These are phyloP conservation scores for Cecropterus lyciades DNA, from an alignment of 1,140 invertebrate genomes.

Conservation along the genomic window DNA sequence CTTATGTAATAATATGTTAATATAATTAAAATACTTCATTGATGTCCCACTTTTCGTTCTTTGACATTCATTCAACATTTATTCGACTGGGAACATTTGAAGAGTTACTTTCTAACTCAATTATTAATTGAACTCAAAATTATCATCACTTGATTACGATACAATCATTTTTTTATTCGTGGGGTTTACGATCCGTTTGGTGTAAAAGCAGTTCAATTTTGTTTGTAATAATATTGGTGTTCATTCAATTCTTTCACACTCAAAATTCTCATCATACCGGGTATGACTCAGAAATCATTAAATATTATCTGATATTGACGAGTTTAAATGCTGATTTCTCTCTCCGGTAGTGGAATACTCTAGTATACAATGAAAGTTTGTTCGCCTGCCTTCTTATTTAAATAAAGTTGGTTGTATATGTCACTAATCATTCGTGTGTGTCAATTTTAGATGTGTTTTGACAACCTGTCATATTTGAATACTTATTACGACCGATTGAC, in stretches of 20 bases:
- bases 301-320: too few species aligned
- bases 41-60: slow-evolving; percentile 7
- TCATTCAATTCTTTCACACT: not conserved
- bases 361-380: too few species aligned
- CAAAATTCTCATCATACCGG: not conserved
- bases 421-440: too few species aligned
- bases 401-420: too few species aligned
- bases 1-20: slow-evolving; percentile 18
- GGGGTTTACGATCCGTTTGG: slow-evolving; percentile 8
- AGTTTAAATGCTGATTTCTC: too few species aligned
- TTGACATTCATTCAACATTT: slow-evolving; percentile 11
- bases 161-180: slow-evolving; percentile 22
- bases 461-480: too few species aligned
- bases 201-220: slow-evolving; percentile 19
- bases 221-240: not conserved
- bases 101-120: not conserved
- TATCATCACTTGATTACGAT: slow-evolving; percentile 21
- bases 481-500: too few species aligned
- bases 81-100: slow-evolving; percentile 6
- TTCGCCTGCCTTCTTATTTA: too few species aligned
- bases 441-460: too few species aligned
- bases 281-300: not conserved
- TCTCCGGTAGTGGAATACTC: too few species aligned
- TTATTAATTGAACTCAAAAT: slow-evolving; percentile 26
- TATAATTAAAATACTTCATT: slow-evolving; percentile 34